These are phyloP conservation scores for Sinosuthora webbiana DNA, from an alignment of 2,113 vertebrate genomes.

Conservation along the genomic window DNA sequence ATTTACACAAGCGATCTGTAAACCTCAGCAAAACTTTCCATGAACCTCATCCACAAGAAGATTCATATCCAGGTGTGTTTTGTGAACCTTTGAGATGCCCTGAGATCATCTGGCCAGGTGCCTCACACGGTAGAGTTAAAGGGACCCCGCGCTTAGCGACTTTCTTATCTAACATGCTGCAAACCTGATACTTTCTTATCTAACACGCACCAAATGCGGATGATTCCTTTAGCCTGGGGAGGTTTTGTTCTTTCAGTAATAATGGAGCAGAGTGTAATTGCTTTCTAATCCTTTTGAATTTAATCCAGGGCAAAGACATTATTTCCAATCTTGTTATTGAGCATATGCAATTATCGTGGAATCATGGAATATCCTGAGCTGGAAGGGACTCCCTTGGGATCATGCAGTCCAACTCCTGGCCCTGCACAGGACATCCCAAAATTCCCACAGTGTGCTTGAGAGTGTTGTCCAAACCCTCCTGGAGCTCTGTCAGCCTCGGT, in stretches of 20 bases:
- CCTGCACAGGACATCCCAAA: not conserved
- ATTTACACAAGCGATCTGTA: constrained; percentile 44
- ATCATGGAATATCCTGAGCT: not conserved
- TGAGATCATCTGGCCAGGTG: constrained; percentile 45
- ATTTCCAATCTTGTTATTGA: not conserved
- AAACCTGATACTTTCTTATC: constrained; percentile 39
- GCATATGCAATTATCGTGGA: not conserved
- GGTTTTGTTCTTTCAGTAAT: constrained; percentile 6
- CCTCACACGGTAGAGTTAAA: constrained; percentile 22
- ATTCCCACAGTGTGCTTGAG: not conserved
- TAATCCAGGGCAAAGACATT: not conserved
- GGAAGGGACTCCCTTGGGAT: not conserved
- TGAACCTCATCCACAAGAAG: constrained; percentile 58
- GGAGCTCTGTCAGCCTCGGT: not conserved
- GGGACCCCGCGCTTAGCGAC: not conserved
- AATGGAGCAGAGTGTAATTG: constrained; percentile 5
- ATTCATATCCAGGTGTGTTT: constrained; percentile 62
- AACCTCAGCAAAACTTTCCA: constrained; percentile 66
- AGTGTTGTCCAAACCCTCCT: not conserved
- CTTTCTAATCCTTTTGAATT: constrained; percentile 37
- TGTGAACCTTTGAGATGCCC: constrained; percentile 40
- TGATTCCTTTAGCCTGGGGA: constrained; percentile 20
- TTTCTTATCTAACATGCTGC: constrained; percentile 32
- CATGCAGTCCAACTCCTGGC: not conserved
- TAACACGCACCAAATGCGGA: constrained; percentile 5